Percentiles rank a stretch among this genome's conserved stretches.
Conservation (phyloP, 2,113 vertebrate species). For the Alaudala cheleensis region DNA sequence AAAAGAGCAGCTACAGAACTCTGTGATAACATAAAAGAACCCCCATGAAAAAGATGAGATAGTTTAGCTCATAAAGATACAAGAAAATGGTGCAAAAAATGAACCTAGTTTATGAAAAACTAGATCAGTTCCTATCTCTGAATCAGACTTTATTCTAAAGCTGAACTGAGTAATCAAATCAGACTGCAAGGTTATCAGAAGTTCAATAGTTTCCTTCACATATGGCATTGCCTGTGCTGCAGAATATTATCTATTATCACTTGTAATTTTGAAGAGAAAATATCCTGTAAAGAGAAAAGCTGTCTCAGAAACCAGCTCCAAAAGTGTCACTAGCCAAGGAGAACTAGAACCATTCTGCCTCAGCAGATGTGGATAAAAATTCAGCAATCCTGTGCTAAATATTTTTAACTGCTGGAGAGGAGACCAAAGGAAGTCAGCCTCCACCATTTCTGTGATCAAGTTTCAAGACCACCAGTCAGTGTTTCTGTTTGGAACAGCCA, state of each 20-base stretch:
- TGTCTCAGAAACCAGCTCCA: neutral
- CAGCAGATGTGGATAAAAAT: neutral
- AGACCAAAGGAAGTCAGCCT: neutral
- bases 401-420: neutral
- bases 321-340: neutral
- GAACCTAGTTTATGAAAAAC: neutral
- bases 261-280: neutral
- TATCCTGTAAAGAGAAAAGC: neutral
- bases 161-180: neutral
- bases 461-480: neutral
- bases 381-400: neutral
- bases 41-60: neutral
- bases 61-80: neutral
- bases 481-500: neutral
- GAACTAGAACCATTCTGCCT: neutral
- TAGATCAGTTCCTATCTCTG: neutral
- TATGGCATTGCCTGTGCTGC: neutral
- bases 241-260: neutral
- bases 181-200: neutral
- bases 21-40: neutral
- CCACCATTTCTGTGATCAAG: neutral
- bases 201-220: neutral
- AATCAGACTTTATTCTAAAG: neutral
- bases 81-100: neutral
- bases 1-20: neutral